Percentiles rank a stretch among this genome's conserved stretches.
These are phyloP conservation scores for Linurgus olivaceus DNA, from an alignment of 2,797 vertebrate genomes.

Conservation along the genomic window DNA sequence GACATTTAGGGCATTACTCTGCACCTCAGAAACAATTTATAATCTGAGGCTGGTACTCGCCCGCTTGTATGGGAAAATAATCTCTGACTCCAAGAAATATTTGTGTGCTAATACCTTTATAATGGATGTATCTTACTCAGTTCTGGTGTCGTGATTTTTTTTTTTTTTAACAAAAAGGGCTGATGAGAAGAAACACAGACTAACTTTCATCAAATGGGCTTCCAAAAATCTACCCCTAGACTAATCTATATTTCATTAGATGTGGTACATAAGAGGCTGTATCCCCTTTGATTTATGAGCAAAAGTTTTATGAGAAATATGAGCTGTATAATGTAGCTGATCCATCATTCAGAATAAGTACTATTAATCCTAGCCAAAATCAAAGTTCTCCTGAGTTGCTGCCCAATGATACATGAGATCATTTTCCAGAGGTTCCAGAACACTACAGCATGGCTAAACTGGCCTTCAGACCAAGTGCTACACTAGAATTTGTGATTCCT, in stretches of 20 bases:
- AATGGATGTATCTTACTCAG: background rate
- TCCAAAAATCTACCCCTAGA: constrained; percentile 15
- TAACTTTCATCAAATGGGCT: background rate
- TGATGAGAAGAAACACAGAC: background rate
- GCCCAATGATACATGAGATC: background rate
- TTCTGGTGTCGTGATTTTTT: background rate
- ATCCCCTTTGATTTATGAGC: constrained; percentile 23
- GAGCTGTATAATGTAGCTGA: background rate
- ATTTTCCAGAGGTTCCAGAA: background rate
- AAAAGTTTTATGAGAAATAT: constrained; percentile 47
- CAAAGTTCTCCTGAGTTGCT: background rate
- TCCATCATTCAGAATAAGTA: constrained; percentile 39
- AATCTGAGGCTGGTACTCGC: background rate
- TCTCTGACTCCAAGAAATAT: background rate
- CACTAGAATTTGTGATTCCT: background rate
- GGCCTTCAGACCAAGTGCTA: constrained; percentile 1
- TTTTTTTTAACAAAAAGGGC: background rate
- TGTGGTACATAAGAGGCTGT: background rate
- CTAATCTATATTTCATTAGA: constrained; percentile 46
- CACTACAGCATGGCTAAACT: background rate
- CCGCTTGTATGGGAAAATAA: background rate
- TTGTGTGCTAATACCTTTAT: background rate
- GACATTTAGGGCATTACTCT: background rate
- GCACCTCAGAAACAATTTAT: background rate
- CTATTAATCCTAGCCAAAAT: constrained; percentile 19